A percentile compares a stretch with the other conserved stretches of the same genome.
Conservation (phyloP, 2,797 vertebrate species). For the Pachyuromys duprasi region DNA sequence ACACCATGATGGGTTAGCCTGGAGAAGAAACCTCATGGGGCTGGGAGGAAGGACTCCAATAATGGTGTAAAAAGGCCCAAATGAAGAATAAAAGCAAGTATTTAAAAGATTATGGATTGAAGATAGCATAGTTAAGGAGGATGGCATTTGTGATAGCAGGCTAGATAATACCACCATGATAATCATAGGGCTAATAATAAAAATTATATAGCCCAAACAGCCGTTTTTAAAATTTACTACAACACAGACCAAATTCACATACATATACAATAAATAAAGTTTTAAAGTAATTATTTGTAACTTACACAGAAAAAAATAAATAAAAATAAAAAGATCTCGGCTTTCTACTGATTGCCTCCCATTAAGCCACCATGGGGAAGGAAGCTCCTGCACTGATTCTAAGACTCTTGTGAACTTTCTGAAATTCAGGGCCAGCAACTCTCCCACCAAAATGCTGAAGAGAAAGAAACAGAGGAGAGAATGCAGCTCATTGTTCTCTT, state of each 20-base stretch:
- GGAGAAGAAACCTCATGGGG: too few relatives aligned
- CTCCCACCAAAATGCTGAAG: neutral
- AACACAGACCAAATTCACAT: neutral
- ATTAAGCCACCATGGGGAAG: neutral
- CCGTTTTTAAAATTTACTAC: too few relatives aligned
- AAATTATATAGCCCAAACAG: too few relatives aligned
- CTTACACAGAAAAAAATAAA: neutral
- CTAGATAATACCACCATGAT: too few relatives aligned
- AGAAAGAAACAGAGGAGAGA: neutral
- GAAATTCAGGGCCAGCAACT: neutral
- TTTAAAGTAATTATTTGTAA: neutral
- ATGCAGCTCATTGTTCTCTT: neutral
- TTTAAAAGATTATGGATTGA: too few relatives aligned
- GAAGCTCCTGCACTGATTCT: neutral
- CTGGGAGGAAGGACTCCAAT: too few relatives aligned
- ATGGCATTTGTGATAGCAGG: too few relatives aligned
- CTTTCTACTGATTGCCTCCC: neutral
- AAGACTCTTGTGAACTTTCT: neutral
- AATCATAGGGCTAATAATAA: too few relatives aligned
- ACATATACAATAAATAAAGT: neutral
- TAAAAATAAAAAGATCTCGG: neutral
- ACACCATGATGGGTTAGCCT: too few relatives aligned
- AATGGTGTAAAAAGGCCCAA: too few relatives aligned
- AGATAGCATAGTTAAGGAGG: too few relatives aligned
- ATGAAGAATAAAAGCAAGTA: too few relatives aligned